phyloP scores from a whole-genome alignment of 2,113 vertebrate genomes.

The Toxotes chatareus region DNA sequence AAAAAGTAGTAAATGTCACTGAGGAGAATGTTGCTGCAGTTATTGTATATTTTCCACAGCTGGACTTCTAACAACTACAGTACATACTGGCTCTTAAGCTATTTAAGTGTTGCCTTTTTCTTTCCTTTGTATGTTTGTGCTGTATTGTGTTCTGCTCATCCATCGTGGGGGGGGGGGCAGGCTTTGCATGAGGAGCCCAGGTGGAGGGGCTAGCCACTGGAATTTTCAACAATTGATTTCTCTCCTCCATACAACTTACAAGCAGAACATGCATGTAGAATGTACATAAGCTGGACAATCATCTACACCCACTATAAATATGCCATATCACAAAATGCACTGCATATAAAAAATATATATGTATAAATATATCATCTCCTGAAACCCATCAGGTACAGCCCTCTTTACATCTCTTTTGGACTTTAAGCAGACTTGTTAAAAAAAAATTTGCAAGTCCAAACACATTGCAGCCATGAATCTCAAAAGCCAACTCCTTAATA shows the following conservation, averaged over 20 bases:
- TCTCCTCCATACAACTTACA: slow-evolving; percentile 1
- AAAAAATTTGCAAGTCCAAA: neutral
- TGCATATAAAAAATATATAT: neutral
- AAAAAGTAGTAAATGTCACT: neutral
- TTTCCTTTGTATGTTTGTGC: neutral
- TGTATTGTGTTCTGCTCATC: neutral
- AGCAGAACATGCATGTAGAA: neutral
- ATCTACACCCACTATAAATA: neutral
- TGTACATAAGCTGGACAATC: neutral
- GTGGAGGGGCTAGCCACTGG: neutral
- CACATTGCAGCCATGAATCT: slow-evolving; percentile 13
- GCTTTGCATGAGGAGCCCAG: neutral
- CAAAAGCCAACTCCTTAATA: neutral
- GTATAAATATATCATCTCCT: slow-evolving; percentile 8
- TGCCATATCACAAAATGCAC: neutral
- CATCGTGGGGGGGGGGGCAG: neutral
- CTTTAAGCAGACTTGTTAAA: neutral
- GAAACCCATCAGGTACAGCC: slow-evolving; percentile 26
- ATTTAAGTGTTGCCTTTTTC: slow-evolving; percentile 15
- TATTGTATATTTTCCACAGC: neutral
- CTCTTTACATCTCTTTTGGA: neutral
- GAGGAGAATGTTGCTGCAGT: neutral
- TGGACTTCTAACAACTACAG: neutral
- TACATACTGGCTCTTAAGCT: neutral
- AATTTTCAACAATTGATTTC: slow-evolving; percentile 38